Percentiles rank a stretch among this genome's conserved stretches.
Conservation (phyloP, 2,888 invertebrate genomes). For the Dione juno region DNA sequence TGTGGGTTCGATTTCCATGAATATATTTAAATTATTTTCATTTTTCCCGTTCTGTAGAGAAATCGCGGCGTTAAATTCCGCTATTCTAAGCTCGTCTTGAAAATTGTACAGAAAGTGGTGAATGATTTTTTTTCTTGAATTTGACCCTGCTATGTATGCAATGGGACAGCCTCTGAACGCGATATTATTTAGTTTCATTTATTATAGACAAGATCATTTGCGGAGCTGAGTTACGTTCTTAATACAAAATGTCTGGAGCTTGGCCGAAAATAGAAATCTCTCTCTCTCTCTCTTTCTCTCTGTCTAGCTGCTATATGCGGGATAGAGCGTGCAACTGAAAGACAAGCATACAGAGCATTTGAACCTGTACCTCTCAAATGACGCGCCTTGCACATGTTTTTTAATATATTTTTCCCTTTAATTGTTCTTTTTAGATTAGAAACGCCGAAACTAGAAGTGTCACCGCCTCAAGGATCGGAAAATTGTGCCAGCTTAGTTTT, state of each 20-base stretch:
- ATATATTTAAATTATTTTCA: neutral
- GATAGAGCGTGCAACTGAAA: neutral
- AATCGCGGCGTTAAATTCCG: neutral
- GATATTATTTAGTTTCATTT: no score
- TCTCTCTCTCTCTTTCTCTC: no score
- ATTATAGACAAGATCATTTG: no score
- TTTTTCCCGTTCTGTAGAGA: no score
- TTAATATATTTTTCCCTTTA: neutral
- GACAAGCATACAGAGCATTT: neutral
- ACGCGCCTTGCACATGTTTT: neutral
- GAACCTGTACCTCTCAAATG: neutral
- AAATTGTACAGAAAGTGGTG: neutral
- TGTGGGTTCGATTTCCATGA: no score
- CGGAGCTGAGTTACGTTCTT: no score
- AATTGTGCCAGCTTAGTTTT: slow-evolving; percentile 60
- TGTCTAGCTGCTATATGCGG: neutral
- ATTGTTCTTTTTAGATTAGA: slow-evolving; percentile 35
- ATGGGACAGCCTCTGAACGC: no score
- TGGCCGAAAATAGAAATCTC: no score
- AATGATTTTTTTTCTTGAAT: neutral
- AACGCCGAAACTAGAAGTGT: slow-evolving; percentile 38
- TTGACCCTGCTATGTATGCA: no score
- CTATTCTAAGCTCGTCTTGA: neutral
- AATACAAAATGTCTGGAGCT: no score
- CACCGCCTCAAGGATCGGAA: slow-evolving; percentile 45